Conservation (phyloP, 2,888 invertebrate species). For the Cylloceria caligata region DNA sequence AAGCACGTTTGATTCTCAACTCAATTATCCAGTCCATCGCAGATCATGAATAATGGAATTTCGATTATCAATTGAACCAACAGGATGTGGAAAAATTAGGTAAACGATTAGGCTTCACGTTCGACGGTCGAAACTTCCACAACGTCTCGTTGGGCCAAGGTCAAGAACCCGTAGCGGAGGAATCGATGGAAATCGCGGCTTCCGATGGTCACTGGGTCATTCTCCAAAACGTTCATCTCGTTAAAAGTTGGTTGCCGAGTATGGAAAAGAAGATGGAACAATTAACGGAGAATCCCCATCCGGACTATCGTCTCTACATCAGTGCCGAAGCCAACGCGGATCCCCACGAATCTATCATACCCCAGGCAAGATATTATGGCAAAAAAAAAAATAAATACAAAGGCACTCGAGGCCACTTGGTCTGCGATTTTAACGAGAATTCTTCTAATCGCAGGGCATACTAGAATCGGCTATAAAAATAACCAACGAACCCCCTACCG, state of each 20-base stretch:
- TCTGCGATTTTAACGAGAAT: conserved; percentile 33
- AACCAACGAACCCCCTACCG: conserved; percentile 97
- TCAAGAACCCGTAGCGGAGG: conserved; percentile 96
- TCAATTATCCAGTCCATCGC: not conserved
- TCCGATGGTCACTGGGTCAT: conserved; percentile 96
- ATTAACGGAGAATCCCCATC: conserved; percentile 87
- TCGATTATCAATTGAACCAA: not conserved
- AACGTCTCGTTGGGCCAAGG: conserved; percentile 98
- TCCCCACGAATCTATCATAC: conserved; percentile 88
- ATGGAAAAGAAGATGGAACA: conserved; percentile 97
- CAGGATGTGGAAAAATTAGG: conserved; percentile 95
- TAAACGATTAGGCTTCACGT: conserved; percentile 91
- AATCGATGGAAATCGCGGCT: conserved; percentile 93
- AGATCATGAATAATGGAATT: not conserved
- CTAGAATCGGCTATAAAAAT: conserved; percentile 97
- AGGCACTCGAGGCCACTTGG: too few relatives aligned
- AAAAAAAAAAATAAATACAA: conserved; percentile 13
- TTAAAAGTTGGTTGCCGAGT: conserved; percentile 94
- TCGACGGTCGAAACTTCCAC: conserved; percentile 93
- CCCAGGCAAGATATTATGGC: conserved; percentile 82
- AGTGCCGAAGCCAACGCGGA: conserved; percentile 94
- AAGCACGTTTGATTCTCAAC: conserved; percentile 84
- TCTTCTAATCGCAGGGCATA: conserved; percentile 90
- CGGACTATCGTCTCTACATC: conserved; percentile 89
- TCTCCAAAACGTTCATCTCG: conserved; percentile 96